These are phyloP conservation scores for Aplochiton taeniatus DNA, from an alignment of 2,797 vertebrate species.

Conservation along the genomic window DNA sequence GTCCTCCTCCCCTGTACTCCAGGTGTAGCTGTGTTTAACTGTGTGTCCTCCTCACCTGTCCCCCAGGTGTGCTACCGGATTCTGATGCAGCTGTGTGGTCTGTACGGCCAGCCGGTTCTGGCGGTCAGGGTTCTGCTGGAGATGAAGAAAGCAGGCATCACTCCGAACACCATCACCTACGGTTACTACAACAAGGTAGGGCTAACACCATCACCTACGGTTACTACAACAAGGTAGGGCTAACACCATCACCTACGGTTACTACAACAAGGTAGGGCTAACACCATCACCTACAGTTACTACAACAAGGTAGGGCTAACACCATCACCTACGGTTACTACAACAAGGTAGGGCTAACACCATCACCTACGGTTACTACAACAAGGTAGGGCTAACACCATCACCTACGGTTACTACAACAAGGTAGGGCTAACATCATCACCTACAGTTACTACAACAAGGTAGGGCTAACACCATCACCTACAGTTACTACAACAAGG, in stretches of 20 bases:
- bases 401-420: too few relatives aligned
- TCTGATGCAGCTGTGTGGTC: slow-evolving; percentile 94
- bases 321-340: too few relatives aligned
- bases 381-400: too few relatives aligned
- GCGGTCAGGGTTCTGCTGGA: slow-evolving; percentile 91
- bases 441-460: too few relatives aligned
- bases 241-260: neutral
- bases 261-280: neutral
- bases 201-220: neutral
- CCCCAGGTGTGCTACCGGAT: slow-evolving; percentile 91
- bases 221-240: neutral
- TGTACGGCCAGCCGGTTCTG: slow-evolving; percentile 91
- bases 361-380: too few relatives aligned
- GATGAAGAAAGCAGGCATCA: slow-evolving; percentile 93
- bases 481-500: too few relatives aligned
- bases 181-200: slow-evolving; percentile 96
- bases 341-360: too few relatives aligned
- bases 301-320: too few relatives aligned
- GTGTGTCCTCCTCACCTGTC: slow-evolving; percentile 1
- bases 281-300: too few relatives aligned
- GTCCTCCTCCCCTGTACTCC: slow-evolving; percentile 10
- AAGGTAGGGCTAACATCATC: too few relatives aligned
- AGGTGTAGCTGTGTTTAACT: slow-evolving; percentile 63
- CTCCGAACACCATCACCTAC: slow-evolving; percentile 93
- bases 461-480: too few relatives aligned